A percentile compares a stretch with the other conserved stretches of the same genome.
These are phyloP conservation scores for Cuniculus paca DNA, from an alignment of 2,797 vertebrate genomes.

Conservation along the genomic window DNA sequence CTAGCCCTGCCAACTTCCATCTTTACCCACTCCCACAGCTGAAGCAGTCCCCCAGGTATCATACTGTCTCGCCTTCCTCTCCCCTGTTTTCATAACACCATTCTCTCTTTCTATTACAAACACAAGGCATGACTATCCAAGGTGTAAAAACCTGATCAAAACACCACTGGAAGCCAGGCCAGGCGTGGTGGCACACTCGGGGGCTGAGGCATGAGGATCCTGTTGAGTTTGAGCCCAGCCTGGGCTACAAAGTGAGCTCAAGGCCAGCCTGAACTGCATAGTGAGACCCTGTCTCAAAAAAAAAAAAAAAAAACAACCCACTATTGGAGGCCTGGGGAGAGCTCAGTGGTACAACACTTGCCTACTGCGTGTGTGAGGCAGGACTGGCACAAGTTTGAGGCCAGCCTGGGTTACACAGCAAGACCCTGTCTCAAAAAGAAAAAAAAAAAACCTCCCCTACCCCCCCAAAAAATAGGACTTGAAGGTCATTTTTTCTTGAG, in stretches of 20 bases:
- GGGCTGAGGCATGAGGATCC: no score
- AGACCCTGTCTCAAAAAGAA: not conserved
- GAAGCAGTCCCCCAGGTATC: not conserved
- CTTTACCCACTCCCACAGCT: not conserved
- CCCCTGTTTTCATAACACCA: no score
- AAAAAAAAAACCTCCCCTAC: not conserved
- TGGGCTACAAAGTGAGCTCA: no score
- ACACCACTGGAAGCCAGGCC: not conserved
- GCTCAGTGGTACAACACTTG: not conserved
- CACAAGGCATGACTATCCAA: not conserved
- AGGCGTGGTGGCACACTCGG: no score
- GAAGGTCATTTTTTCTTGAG: not conserved
- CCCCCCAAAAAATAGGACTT: not conserved
- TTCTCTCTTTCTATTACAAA: no score
- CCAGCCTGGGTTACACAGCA: not conserved
- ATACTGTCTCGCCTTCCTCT: not conserved
- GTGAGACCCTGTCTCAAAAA: no score
- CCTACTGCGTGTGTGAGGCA: not conserved
- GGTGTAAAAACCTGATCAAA: not conserved
- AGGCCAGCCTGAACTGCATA: no score
- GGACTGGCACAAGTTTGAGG: not conserved
- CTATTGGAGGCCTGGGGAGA: not conserved
- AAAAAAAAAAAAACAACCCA: no score
- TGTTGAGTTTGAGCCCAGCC: no score
- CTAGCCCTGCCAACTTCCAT: not conserved